Evolutionary conservation across 1,140 invertebrate species (phyloP), one percentile per base, ranked within the genome.

Genomic region (Zaprionus nigranus): DNA sequence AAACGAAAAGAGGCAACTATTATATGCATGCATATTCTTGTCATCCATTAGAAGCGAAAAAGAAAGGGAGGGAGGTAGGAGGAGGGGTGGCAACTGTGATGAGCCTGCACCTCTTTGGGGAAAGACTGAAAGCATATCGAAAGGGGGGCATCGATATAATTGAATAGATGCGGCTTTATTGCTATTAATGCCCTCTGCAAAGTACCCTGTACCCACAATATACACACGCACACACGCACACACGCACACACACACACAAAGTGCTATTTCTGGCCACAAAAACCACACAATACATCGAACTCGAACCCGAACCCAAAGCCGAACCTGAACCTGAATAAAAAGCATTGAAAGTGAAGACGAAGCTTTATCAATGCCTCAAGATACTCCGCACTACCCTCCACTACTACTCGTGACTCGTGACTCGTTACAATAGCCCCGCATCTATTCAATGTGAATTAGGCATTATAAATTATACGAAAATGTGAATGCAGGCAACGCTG

Each of bases 81-180:
- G 40, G 12, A 11, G 17, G 17, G 4, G 7, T 36, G n/a, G 13
- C 22, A 56, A 30, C 22, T 75, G 38, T 76, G 67, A 49, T 60
- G 28, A 43, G 57, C 61, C 46, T 46, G 60, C 56, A 51, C n/a
- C 56, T 66, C 61, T 22, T 49, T 49, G 22, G 46, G 26, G 17
- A 62, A 59, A 51, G 26, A 59, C 72, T 75, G 61, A 75, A 63
- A 54, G 40, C 64, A 68, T 38, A 49, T 59, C 26, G 17, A 40
- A 40, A 24, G 36, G 22, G 5, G n/a, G 36, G 78, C 70, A 66
- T 69, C 65, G 73, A 73, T 81, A 81, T 88, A 88, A 88, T 88
- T 88, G 81, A 88, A 88, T 88, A 86, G 80, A 86, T 86, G 82
- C 60, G 56, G 60, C 83, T 82, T 86, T 86, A 87, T 88, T 87